Conservation (phyloP, 2,888 invertebrate species). For the Cantharis rufa region DNA sequence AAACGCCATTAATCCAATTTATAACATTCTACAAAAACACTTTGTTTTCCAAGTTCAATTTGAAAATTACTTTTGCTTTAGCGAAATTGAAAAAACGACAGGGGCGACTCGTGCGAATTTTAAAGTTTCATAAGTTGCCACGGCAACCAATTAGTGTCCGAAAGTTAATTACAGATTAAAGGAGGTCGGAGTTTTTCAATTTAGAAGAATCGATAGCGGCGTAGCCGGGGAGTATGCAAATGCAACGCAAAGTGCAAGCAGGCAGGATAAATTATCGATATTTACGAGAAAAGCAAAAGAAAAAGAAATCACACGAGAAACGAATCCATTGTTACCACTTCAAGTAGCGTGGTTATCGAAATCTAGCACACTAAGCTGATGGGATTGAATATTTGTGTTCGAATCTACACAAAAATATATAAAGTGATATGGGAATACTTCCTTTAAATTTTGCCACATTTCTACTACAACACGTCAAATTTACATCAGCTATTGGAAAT, state of each 20-base stretch:
- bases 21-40: background rate
- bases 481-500: background rate
- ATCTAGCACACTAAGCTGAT: conserved; percentile 21
- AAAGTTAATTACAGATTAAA: background rate
- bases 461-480: background rate
- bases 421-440: background rate
- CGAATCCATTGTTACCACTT: conserved; percentile 26
- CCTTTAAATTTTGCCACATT: background rate
- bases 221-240: conserved; percentile 19
- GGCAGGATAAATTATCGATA: conserved; percentile 18
- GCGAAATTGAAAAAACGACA: background rate
- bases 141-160: background rate
- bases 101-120: background rate
- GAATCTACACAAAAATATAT: conserved; percentile 2
- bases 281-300: conserved; percentile 11
- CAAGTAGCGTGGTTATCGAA: conserved; percentile 22
- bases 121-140: background rate
- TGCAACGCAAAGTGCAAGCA: conserved; percentile 14
- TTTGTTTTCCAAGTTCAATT: background rate
- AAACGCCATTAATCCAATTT: conserved; percentile 15
- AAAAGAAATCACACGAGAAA: conserved; percentile 24
- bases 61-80: background rate
- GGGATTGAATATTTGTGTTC: conserved; percentile 20
- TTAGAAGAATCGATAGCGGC: background rate
- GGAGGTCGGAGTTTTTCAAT: background rate